Conservation (phyloP, 2,113 vertebrate genomes). For the Tragelaphus scriptus region DNA sequence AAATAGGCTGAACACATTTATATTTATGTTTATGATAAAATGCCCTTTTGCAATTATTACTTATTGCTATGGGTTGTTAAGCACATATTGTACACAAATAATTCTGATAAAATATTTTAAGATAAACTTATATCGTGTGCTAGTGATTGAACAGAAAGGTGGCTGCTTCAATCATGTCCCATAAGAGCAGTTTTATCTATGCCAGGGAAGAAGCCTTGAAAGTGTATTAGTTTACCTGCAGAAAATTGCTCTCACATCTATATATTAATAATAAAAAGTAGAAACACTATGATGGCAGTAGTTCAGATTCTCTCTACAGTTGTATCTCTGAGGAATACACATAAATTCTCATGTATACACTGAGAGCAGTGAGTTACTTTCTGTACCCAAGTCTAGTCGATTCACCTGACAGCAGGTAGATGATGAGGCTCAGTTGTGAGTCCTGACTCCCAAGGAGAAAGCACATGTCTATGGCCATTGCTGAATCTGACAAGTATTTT, state of each 20-base stretch:
- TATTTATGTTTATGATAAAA: background rate
- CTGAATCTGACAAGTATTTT: background rate
- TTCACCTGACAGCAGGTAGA: background rate
- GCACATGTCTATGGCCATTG: background rate
- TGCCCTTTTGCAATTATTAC: background rate
- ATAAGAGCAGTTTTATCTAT: background rate
- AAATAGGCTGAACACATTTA: background rate
- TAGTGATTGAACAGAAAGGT: background rate
- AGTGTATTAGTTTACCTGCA: background rate
- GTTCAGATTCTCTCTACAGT: background rate
- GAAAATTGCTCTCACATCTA: background rate
- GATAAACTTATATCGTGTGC: background rate
- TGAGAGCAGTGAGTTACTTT: background rate
- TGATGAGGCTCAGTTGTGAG: background rate
- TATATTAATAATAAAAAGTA: slow-evolving; percentile 36
- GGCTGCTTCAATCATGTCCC: background rate
- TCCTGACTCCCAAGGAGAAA: background rate
- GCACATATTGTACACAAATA: background rate
- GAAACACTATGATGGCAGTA: background rate
- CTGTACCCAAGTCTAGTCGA: rapidly evolving
- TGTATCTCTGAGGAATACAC: background rate
- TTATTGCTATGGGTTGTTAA: background rate
- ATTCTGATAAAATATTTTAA: background rate
- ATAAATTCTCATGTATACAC: background rate
- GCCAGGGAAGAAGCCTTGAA: background rate